phyloP scores from a whole-genome alignment of 2,888 invertebrate species.

The Tetrapedia diversipes region DNA sequence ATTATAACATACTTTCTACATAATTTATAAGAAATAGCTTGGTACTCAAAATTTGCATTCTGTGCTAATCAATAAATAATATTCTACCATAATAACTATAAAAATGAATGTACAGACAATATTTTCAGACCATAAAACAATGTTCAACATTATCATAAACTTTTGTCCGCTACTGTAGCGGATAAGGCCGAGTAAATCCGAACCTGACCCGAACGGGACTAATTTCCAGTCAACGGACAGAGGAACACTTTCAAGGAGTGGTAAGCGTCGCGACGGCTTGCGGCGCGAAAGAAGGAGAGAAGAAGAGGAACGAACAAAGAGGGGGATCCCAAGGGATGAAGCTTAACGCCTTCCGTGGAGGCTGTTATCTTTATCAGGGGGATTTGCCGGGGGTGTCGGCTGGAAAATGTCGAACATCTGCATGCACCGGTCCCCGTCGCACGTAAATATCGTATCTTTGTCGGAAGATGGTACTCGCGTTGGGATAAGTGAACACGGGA shows the following conservation, averaged over 20 bases:
- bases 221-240: constrained; percentile 9
- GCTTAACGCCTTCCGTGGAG: constrained; percentile 43
- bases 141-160: too few relatives aligned
- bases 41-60: too few relatives aligned
- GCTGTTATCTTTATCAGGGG: constrained; percentile 52
- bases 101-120: too few relatives aligned
- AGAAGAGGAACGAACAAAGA: not conserved
- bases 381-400: constrained; percentile 46
- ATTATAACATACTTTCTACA: too few relatives aligned
- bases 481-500: not conserved
- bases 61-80: too few relatives aligned
- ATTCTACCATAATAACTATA: too few relatives aligned
- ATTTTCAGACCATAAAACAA: too few relatives aligned
- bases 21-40: too few relatives aligned
- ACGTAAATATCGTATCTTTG: constrained; percentile 1
- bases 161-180: too few relatives aligned
- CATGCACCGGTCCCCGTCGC: not conserved
- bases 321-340: constrained; percentile 40
- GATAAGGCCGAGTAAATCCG: constrained; percentile 1
- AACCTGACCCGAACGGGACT: constrained; percentile 3
- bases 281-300: not conserved
- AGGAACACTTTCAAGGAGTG: constrained; percentile 1
- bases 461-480: not conserved
- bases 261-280: not conserved
- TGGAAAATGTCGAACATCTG: constrained; percentile 20